Evolutionary conservation across 2,888 invertebrate species (phyloP).

Genomic region (Diplolepis rosae): DNA sequence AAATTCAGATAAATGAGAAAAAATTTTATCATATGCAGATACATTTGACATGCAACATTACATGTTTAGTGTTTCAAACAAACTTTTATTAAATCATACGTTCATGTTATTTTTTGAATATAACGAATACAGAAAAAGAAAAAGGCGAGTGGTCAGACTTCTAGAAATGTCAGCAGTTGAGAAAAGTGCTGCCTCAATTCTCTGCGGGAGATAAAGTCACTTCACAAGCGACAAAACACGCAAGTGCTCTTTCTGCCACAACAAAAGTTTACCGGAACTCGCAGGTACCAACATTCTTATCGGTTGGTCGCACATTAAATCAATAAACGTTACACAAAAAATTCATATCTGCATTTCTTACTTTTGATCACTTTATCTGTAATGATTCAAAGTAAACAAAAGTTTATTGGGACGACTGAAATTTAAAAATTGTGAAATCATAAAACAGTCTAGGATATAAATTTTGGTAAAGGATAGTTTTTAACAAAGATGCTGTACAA

Average conservation of each 20-base stretch:
- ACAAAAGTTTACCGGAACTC: conserved; percentile 17
- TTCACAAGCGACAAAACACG: conserved; percentile 19
- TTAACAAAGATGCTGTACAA: no score
- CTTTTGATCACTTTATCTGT: conserved; percentile 3
- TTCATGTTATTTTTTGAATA: neutral
- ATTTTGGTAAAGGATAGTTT: no score
- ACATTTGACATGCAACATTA: conserved; percentile 7
- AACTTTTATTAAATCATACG: neutral
- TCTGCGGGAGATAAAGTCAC: conserved; percentile 14
- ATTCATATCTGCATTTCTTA: neutral
- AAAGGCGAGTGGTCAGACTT: neutral
- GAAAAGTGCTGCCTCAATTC: conserved; percentile 13
- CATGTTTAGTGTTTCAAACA: neutral
- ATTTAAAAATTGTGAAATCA: no score
- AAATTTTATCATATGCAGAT: conserved; percentile 4
- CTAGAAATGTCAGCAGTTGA: conserved; percentile 10
- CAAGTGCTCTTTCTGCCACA: neutral
- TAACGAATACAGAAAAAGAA: no score
- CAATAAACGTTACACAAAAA: neutral
- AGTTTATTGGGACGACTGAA: no score
- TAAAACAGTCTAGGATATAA: no score
- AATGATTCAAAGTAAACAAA: no score
- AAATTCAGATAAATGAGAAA: conserved; percentile 2
- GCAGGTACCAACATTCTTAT: conserved; percentile 12
- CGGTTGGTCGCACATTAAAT: neutral